phyloP scores from a whole-genome alignment of 2,888 invertebrate species.

The Phyto melanocephala region DNA sequence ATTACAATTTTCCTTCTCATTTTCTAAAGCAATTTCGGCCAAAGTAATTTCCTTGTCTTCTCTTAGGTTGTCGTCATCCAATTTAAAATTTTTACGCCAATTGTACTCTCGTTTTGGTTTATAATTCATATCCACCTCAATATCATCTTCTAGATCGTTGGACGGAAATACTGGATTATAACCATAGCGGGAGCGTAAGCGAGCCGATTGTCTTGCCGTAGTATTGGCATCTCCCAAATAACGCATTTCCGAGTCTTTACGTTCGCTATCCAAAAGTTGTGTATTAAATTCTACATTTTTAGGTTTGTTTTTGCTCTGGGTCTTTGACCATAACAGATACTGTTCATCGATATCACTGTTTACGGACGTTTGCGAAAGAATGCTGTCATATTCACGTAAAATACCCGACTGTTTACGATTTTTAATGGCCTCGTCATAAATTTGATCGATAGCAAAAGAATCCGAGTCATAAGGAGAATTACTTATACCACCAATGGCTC shows the following conservation, averaged over 20 bases:
- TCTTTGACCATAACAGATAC: constrained; percentile 72
- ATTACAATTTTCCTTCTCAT: background rate
- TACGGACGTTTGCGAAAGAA: constrained; percentile 71
- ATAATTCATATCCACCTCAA: constrained; percentile 75
- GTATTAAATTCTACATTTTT: constrained; percentile 46
- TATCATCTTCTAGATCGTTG: constrained; percentile 68
- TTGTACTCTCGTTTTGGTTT: constrained; percentile 77
- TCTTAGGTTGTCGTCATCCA: constrained; percentile 69
- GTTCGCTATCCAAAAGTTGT: constrained; percentile 72
- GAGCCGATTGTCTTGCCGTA: constrained; percentile 72
- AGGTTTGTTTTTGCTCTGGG: constrained; percentile 48
- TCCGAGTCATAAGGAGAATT: constrained; percentile 72
- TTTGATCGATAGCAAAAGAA: constrained; percentile 76
- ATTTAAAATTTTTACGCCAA: constrained; percentile 77
- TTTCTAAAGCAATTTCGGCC: constrained; percentile 43
- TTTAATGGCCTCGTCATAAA: constrained; percentile 76
- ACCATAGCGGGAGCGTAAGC: constrained; percentile 76
- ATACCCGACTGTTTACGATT: constrained; percentile 77
- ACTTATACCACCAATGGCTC: constrained; percentile 71
- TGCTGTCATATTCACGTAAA: constrained; percentile 75
- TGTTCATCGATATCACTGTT: constrained; percentile 68
- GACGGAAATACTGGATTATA: constrained; percentile 72
- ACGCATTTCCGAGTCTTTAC: constrained; percentile 72
- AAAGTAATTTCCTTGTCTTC: constrained; percentile 9
- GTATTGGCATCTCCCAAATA: constrained; percentile 75